These are phyloP conservation scores for Orientallactaga sibirica DNA, from an alignment of 2,797 vertebrate species.

Conservation along the genomic window DNA sequence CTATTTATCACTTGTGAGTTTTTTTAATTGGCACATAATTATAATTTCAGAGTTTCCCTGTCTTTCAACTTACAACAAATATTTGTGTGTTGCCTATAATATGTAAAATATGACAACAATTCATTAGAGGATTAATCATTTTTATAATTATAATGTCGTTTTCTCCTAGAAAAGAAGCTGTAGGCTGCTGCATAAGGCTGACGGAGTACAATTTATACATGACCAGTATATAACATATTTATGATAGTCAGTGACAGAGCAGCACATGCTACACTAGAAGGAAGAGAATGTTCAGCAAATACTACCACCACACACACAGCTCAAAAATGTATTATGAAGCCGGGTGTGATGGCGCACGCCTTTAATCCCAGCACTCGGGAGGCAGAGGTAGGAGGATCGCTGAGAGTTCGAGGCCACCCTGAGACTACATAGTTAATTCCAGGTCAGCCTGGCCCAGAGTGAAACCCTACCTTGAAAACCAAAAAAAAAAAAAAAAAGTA, in stretches of 20 bases:
- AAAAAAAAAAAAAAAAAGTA: no score
- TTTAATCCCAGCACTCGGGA: no score
- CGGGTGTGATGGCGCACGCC: no score
- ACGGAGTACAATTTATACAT: neutral
- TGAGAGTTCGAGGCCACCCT: no score
- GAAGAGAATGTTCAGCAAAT: neutral
- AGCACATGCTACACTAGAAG: neutral
- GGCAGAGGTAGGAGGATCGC: no score
- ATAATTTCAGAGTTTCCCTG: neutral
- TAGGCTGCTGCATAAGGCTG: neutral
- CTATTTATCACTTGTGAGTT: neutral
- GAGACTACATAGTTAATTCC: no score
- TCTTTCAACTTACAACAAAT: neutral
- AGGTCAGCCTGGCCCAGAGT: no score
- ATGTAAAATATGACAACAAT: neutral
- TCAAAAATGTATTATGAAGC: neutral
- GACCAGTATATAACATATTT: neutral
- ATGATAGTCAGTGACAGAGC: neutral
- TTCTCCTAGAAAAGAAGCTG: neutral
- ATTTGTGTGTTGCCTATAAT: neutral
- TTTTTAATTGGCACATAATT: neutral
- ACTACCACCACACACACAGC: neutral
- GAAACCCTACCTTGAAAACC: no score
- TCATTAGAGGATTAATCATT: neutral
- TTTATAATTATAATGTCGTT: slow-evolving; percentile 7